Evolutionary conservation across 2,888 invertebrate genomes (phyloP), one percentile per base, ranked within the genome.

Genomic region (Sphaeridia pumilis): DNA sequence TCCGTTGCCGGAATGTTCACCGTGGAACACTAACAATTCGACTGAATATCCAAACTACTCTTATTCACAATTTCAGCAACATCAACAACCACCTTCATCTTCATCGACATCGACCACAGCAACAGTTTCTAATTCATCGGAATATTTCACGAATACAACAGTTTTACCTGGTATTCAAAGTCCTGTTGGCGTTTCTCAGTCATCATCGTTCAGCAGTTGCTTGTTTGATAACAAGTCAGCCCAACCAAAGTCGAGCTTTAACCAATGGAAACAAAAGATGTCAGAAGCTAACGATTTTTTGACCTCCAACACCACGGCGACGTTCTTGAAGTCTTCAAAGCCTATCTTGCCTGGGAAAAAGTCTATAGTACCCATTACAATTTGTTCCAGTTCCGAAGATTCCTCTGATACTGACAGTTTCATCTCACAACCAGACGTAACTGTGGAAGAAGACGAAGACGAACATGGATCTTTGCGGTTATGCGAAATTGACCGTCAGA

Each of bases 391-490:
- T 24, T 55, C 55, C 5, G 51, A 52, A 2, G 52, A 55, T 45
- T 42, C 41, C 22, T 47, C 52, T 17, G 52, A 52, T 14, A 38
- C 52, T 14, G 47, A 34, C n/a, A 52, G 52, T 22, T 52, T 28
- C 7, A 27, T 52, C 24, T 52, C 52, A 12, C 52, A 52, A 17
- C 27, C 20, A 7, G 52, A 52, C 34, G 41, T 47, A 1, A 47
- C 42, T 22, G 52, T 52, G 4, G 52, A 52, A 28, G 58, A 58
- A n/a, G 54, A 52, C 1, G 56, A 48, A n/a, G 44, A 49, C 7
- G 53, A 50, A 1, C 55, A 50, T 12, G 59, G 50, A 12, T 52
- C 46, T 24, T 34, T 44, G 4, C 43, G 47, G 7, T 12, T 48
- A 21, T 51, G 46, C 41, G 52, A 56, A 25, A 48, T 55, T n/a